A percentile compares a stretch with the other conserved stretches of the same genome.
phyloP scores from a whole-genome alignment of 2,888 invertebrate species.

The Melanotus villosus region DNA sequence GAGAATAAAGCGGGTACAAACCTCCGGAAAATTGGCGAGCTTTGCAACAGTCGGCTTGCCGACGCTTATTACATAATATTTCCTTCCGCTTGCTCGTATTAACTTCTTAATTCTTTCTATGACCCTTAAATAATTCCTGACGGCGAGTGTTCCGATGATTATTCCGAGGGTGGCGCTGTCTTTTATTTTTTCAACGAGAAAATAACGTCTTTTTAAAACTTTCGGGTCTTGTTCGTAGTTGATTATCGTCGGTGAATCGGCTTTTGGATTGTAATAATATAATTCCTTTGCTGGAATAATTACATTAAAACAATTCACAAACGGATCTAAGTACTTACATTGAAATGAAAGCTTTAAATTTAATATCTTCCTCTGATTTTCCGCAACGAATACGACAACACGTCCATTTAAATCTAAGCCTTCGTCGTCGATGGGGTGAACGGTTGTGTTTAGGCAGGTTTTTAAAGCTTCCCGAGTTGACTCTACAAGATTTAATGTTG shows the following conservation, averaged over 20 bases:
- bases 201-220: conserved; percentile 85
- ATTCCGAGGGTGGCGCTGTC: conserved; percentile 91
- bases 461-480: neutral
- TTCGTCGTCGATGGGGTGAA: neutral
- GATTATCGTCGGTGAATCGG: conserved; percentile 62
- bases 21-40: conserved; percentile 94
- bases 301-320: neutral
- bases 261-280: conserved; percentile 72
- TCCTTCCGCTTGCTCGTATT: conserved; percentile 84
- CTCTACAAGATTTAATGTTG: neutral
- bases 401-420: conserved; percentile 58
- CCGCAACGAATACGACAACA: conserved; percentile 72
- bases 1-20: conserved; percentile 59
- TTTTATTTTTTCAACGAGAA: conserved; percentile 90
- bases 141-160: conserved; percentile 91
- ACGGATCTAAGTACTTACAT: conserved; percentile 48
- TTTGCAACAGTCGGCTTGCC: conserved; percentile 97
- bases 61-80: conserved; percentile 91
- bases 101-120: conserved; percentile 82
- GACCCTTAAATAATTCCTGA: conserved; percentile 82
- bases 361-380: conserved; percentile 69
- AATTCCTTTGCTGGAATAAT: conserved; percentile 71
- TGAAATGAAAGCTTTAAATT: conserved; percentile 68
- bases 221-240: conserved; percentile 67
- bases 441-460: neutral